phyloP scores from a whole-genome alignment of 1,140 invertebrate genomes.

The Ruditapes philippinarum region DNA sequence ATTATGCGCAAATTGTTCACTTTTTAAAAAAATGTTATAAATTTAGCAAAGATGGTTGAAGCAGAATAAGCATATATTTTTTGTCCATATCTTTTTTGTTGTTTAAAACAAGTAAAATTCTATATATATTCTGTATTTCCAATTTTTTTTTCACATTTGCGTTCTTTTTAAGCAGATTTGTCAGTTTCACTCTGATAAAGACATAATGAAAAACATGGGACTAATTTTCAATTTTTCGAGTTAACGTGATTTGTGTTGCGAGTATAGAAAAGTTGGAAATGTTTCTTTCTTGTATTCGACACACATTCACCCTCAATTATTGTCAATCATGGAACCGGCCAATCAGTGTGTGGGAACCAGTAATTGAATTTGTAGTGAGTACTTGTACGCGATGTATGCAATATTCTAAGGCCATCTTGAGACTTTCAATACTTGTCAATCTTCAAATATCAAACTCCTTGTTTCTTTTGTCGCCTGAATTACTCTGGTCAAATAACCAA shows the following conservation, averaged over 20 bases:
- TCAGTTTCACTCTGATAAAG: not conserved
- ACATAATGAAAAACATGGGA: not conserved
- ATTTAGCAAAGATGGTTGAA: too few relatives aligned
- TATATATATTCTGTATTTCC: too few relatives aligned
- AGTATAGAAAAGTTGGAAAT: not conserved
- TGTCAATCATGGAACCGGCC: constrained; percentile 1
- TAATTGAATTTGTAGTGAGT: constrained; percentile 45
- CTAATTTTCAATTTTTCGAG: constrained; percentile 16
- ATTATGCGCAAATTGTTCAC: too few relatives aligned
- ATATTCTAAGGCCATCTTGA: constrained; percentile 38
- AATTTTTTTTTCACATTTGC: too few relatives aligned
- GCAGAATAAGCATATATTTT: too few relatives aligned
- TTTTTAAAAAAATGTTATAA: too few relatives aligned
- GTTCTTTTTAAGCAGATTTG: too few relatives aligned
- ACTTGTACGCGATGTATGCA: constrained; percentile 17
- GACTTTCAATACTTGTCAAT: constrained; percentile 51
- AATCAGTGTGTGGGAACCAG: constrained; percentile 3
- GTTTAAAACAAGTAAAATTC: too few relatives aligned
- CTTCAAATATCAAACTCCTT: not conserved
- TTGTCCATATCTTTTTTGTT: too few relatives aligned
- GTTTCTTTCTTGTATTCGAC: not conserved
- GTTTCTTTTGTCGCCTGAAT: constrained; percentile 44
- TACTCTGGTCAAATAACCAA: constrained; percentile 63
- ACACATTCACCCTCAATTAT: constrained; percentile 35
- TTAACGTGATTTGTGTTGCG: not conserved